Evolutionary conservation across 2,113 vertebrate genomes (phyloP).

Genomic region (Isichthys henryi): DNA sequence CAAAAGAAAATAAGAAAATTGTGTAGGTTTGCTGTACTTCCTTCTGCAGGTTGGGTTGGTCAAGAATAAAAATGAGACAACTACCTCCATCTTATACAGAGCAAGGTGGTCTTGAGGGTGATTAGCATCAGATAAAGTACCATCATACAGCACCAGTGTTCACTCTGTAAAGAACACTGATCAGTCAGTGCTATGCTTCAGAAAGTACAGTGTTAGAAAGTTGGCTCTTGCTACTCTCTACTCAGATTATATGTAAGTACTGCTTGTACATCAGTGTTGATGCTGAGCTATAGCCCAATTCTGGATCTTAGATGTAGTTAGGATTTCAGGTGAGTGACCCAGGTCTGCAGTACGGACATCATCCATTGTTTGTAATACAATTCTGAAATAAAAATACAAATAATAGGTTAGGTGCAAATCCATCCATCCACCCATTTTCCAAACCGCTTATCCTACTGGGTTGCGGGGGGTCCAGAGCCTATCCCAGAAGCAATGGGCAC

Average conservation of each 20-base stretch:
- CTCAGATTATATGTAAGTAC: background rate
- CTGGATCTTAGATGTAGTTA: background rate
- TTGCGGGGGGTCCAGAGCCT: too few species aligned
- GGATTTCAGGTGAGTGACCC: background rate
- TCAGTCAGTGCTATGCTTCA: background rate
- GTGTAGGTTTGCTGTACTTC: background rate
- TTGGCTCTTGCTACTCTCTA: background rate
- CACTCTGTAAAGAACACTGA: background rate
- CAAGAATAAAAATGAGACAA: background rate
- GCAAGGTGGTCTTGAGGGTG: background rate
- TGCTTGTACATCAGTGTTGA: background rate
- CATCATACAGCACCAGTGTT: background rate
- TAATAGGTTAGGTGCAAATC: background rate
- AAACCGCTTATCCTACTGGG: too few species aligned
- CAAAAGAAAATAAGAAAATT: too few species aligned
- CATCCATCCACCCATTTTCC: too few species aligned
- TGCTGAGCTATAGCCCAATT: background rate
- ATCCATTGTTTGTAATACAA: background rate
- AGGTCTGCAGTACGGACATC: background rate
- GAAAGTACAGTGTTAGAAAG: background rate
- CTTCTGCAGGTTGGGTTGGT: background rate
- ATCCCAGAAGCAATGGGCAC: too few species aligned
- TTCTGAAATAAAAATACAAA: background rate
- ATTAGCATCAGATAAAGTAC: background rate
- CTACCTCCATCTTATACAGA: background rate